These are phyloP conservation scores for Ochropacha duplaris DNA, from an alignment of 2,888 invertebrate genomes.

Conservation along the genomic window DNA sequence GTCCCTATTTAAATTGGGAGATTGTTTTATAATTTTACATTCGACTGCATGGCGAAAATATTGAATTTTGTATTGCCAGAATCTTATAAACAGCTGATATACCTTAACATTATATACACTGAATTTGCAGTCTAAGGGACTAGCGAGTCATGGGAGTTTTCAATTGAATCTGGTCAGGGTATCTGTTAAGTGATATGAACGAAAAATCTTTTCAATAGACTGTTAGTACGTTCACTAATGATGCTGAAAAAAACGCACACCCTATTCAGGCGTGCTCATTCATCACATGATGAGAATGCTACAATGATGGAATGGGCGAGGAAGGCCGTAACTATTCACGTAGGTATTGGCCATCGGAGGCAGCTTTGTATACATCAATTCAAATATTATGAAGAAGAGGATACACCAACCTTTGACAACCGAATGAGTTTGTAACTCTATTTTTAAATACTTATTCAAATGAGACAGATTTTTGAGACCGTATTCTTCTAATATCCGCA, in stretches of 20 bases:
- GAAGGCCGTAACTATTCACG: constrained; percentile 73
- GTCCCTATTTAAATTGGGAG: constrained; percentile 39
- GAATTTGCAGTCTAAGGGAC: not conserved
- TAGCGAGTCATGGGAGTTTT: constrained; percentile 5
- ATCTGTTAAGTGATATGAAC: constrained; percentile 25
- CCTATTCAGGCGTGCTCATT: constrained; percentile 62
- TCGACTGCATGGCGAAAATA: constrained; percentile 37
- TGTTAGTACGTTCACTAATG: constrained; percentile 37
- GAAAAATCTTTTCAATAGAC: constrained; percentile 37
- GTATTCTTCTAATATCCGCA: too few relatives aligned
- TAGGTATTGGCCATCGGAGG: constrained; percentile 51
- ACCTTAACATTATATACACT: not conserved
- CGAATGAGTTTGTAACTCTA: constrained; percentile 3
- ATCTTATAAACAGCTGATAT: constrained; percentile 22
- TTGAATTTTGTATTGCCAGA: constrained; percentile 28
- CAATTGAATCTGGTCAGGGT: constrained; percentile 11
- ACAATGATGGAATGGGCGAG: constrained; percentile 72
- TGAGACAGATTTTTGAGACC: not conserved
- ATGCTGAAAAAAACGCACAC: constrained; percentile 56
- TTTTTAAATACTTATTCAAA: not conserved
- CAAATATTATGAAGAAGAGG: constrained; percentile 32
- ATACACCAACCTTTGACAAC: constrained; percentile 17
- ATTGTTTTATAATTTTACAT: constrained; percentile 58
- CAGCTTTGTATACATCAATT: constrained; percentile 48
- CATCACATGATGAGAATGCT: constrained; percentile 54